Conservation (phyloP, 2,888 invertebrate species). For the Luffia ferchaultella region DNA sequence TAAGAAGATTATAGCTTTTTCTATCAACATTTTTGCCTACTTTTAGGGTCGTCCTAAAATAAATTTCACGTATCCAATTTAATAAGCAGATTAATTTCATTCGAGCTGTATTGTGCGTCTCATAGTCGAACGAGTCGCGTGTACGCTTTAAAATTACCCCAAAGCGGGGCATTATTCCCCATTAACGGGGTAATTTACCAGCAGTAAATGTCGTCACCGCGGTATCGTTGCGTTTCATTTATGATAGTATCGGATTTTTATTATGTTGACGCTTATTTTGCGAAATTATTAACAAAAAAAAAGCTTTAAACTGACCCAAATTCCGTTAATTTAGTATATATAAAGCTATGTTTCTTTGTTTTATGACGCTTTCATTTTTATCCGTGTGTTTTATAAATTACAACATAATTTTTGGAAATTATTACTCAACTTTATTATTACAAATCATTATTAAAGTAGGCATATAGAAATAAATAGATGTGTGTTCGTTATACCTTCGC, state of each 20-base stretch:
- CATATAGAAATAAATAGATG: too few species aligned
- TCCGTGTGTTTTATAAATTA: too few species aligned
- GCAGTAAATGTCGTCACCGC: slow-evolving; percentile 1
- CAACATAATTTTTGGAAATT: too few species aligned
- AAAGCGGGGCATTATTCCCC: slow-evolving; percentile 3
- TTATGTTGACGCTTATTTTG: background rate
- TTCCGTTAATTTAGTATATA: background rate
- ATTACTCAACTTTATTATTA: too few species aligned
- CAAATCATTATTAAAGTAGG: too few species aligned
- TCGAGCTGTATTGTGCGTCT: background rate
- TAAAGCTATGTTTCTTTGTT: too few species aligned
- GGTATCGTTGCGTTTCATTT: background rate
- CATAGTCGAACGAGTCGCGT: background rate
- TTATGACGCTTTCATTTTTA: too few species aligned
- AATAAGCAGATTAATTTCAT: background rate
- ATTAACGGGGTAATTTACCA: slow-evolving; percentile 5
- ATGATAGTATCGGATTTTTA: background rate
- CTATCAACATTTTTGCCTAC: too few species aligned
- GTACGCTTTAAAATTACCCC: slow-evolving; percentile 3
- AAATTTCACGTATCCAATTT: background rate
- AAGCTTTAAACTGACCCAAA: background rate
- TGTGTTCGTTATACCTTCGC: too few species aligned
- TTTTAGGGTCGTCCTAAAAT: too few species aligned
- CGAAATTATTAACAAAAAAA: background rate
- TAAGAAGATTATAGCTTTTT: too few species aligned